Conservation (phyloP, 2,888 invertebrate species). For the Camptogramma bilineatum region DNA sequence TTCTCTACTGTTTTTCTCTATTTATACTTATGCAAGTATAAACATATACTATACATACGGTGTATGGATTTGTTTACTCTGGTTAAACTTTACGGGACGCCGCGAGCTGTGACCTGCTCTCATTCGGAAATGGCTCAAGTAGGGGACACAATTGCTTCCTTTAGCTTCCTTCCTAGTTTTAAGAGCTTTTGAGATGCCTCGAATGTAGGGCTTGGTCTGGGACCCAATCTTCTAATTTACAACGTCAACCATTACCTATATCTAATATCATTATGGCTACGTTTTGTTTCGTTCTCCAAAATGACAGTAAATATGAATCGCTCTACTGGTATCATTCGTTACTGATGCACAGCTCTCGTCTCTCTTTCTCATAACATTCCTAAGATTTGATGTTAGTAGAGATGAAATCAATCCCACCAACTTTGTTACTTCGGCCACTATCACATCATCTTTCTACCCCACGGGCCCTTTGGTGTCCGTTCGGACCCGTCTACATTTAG, state of each 20-base stretch:
- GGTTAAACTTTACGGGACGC: conserved; percentile 10
- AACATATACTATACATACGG: neutral
- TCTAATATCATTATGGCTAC: too few relatives aligned
- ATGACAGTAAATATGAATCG: too few relatives aligned
- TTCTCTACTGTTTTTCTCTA: too few relatives aligned
- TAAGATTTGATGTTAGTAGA: too few relatives aligned
- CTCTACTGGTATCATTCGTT: too few relatives aligned
- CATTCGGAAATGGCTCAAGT: conserved; percentile 38
- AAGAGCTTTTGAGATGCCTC: conserved; percentile 13
- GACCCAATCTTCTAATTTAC: neutral
- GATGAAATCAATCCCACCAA: too few relatives aligned
- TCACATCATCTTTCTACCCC: neutral
- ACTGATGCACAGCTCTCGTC: too few relatives aligned
- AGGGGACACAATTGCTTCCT: conserved; percentile 33
- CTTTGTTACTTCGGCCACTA: neutral
- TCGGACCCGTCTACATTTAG: neutral
- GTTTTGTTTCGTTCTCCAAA: too few relatives aligned
- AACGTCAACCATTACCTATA: too few relatives aligned
- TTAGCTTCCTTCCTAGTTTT: conserved; percentile 31
- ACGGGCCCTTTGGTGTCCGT: neutral
- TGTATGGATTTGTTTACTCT: conserved; percentile 8
- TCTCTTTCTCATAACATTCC: too few relatives aligned
- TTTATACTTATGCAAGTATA: neutral
- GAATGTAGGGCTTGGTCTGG: conserved; percentile 3
- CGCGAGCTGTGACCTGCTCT: conserved; percentile 32